Evolutionary conservation across 2,797 vertebrate species (phyloP).

Genomic region (Gambusia yucatana): DNA sequence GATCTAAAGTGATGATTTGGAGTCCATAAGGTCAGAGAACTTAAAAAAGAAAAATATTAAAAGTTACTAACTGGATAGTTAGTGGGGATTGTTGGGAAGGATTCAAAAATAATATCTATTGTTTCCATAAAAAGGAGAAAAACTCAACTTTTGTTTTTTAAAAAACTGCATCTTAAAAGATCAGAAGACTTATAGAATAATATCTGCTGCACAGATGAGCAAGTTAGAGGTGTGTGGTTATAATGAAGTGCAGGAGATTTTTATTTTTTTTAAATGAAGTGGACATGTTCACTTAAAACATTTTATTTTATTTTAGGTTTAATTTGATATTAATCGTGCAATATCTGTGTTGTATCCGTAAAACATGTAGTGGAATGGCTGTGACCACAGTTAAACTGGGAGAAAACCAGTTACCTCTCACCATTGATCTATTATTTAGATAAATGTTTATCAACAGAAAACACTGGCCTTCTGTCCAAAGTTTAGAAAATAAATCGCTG

Average conservation of each 20-base stretch:
- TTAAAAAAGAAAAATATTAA: background rate
- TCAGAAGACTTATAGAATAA: background rate
- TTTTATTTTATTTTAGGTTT: too few species aligned
- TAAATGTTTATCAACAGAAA: too few species aligned
- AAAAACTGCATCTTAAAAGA: background rate
- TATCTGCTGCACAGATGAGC: background rate
- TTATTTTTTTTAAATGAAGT: too few species aligned
- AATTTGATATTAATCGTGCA: too few species aligned
- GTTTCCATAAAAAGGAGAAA: background rate
- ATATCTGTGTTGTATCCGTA: too few species aligned
- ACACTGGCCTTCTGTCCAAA: too few species aligned
- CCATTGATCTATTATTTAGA: too few species aligned
- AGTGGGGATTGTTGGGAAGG: background rate
- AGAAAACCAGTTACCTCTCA: too few species aligned
- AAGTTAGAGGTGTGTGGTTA: background rate
- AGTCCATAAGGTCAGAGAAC: background rate
- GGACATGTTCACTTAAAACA: too few species aligned
- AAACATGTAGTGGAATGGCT: too few species aligned
- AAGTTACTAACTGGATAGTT: background rate
- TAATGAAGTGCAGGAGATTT: background rate
- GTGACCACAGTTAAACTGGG: too few species aligned
- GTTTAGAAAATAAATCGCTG: too few species aligned
- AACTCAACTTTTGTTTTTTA: background rate
- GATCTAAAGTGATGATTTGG: background rate
- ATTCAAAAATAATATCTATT: background rate